Base-by-base conservation (phyloP, 53 echinoderm and acorn worm genomes). In the Apostichopus leukothele region DNA sequence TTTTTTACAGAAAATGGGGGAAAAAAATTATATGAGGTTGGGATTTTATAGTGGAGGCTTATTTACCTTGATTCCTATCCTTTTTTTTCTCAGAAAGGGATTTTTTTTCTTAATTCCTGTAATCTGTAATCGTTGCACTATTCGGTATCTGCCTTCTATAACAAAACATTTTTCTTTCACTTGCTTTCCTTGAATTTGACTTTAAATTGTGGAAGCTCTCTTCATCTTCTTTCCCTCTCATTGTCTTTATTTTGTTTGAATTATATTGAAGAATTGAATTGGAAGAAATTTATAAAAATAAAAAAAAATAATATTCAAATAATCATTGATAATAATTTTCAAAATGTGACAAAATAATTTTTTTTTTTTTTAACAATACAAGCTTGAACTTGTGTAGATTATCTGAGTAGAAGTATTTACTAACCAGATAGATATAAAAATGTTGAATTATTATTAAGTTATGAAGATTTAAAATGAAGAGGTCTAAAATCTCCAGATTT, bases 81-180 rank as follows among this genome's bases (percentile, higher is more conserved):
- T 39, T 39, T 39, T 39, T 39, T 39, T 39, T 1, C 39, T 39
- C 39, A 3, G 39, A 39, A 39, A 39, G 39, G 39, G 39, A 39
- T 39, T 39, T 39, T 39, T 39, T 39, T 39, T 39, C 39, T 39
- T 39, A 39, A 39, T 39, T 39, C 39, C 39, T 39, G 39, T 39
- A 39, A 39, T 39, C 51, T 79, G 54, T 79, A 79, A 79, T 79
- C 11, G 39, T 51, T 77, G 52, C 79, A 79, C 79, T 19, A 51
- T 79, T 5, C 79, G 51, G 79, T 79, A 51, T 79, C 79, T 50
- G 51, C 54, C 6, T 79, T 53, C 53, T 53, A 79, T 63, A 63
- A 63, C 11, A 63, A 63, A 63, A 63, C 11, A 63, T 63, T 63
- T 63, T 39, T 39, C 39, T 39, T 39, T 39, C 39, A 63, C 11